A percentile compares a stretch with the other conserved stretches of the same genome.
These are phyloP conservation scores for Odontophorus gujanensis DNA, from an alignment of 2,113 vertebrate species.

Conservation along the genomic window DNA sequence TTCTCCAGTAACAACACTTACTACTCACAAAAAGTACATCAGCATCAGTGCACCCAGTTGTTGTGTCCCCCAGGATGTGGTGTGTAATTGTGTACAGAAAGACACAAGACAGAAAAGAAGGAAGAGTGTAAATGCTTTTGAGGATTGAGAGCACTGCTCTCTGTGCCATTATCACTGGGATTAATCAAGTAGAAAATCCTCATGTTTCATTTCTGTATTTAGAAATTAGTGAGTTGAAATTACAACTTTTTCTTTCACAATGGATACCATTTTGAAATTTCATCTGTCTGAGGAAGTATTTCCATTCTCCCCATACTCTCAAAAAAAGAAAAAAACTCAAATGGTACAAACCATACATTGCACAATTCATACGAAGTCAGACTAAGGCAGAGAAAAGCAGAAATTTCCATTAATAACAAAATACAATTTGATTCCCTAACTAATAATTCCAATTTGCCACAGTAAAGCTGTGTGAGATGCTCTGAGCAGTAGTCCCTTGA, in stretches of 20 bases:
- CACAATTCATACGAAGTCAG: neutral
- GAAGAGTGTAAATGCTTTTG: neutral
- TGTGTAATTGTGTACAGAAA: neutral
- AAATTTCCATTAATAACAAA: neutral
- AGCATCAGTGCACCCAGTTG: neutral
- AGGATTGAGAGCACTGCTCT: neutral
- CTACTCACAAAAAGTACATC: neutral
- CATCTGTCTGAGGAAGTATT: neutral
- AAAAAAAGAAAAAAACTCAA: neutral
- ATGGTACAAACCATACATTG: neutral
- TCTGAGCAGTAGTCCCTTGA: neutral
- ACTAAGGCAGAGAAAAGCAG: neutral
- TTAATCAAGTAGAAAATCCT: neutral
- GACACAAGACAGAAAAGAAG: neutral
- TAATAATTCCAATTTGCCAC: neutral
- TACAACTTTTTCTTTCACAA: neutral
- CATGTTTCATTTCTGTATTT: neutral
- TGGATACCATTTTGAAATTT: neutral
- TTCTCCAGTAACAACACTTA: neutral
- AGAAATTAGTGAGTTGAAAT: neutral
- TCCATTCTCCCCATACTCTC: neutral
- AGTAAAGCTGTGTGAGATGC: neutral
- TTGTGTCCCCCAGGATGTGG: neutral
- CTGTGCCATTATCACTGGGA: neutral
- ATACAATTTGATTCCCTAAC: neutral